Percentiles rank a stretch among this genome's conserved stretches.
Conservation (phyloP, 2,797 vertebrate species). For the Diplodus puntazzo region DNA sequence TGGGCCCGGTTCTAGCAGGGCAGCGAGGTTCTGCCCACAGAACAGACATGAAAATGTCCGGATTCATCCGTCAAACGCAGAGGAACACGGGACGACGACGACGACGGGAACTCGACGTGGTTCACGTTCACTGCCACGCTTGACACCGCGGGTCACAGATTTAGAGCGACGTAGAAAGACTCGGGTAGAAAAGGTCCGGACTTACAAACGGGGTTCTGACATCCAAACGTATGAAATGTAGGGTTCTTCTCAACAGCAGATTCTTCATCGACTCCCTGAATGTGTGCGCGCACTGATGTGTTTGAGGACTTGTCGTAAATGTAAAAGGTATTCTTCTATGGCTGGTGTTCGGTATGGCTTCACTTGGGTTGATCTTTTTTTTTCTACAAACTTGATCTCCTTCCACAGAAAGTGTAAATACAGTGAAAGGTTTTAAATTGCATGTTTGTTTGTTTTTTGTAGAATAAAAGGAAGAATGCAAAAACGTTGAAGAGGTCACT, state of each 20-base stretch:
- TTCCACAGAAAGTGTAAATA: slow-evolving; percentile 27
- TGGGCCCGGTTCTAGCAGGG: slow-evolving; percentile 84
- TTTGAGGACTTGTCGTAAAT: slow-evolving; percentile 12
- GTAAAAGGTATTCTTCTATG: slow-evolving; percentile 51
- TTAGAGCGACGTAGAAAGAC: neutral
- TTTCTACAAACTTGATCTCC: slow-evolving; percentile 38
- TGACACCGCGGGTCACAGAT: slow-evolving; percentile 3
- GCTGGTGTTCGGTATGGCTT: slow-evolving; percentile 83
- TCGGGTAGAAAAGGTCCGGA: slow-evolving; percentile 9
- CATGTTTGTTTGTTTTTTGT: slow-evolving; percentile 53
- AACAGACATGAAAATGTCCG: slow-evolving; percentile 85
- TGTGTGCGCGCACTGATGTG: slow-evolving; percentile 30
- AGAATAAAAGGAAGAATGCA: slow-evolving; percentile 63
- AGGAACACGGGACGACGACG: slow-evolving; percentile 29
- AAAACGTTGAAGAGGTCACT: slow-evolving; percentile 42
- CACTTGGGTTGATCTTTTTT: slow-evolving; percentile 22
- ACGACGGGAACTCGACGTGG: slow-evolving; percentile 25
- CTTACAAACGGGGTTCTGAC: slow-evolving; percentile 6
- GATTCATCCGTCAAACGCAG: slow-evolving; percentile 82
- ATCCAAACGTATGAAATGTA: slow-evolving; percentile 13
- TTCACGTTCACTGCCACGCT: slow-evolving; percentile 35
- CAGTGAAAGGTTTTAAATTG: slow-evolving; percentile 69
- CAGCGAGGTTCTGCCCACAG: slow-evolving; percentile 83
- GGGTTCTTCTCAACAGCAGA: neutral
- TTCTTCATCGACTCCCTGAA: slow-evolving; percentile 66